phyloP scores from a whole-genome alignment of 2,797 vertebrate species.

The Clarias fuscus region DNA sequence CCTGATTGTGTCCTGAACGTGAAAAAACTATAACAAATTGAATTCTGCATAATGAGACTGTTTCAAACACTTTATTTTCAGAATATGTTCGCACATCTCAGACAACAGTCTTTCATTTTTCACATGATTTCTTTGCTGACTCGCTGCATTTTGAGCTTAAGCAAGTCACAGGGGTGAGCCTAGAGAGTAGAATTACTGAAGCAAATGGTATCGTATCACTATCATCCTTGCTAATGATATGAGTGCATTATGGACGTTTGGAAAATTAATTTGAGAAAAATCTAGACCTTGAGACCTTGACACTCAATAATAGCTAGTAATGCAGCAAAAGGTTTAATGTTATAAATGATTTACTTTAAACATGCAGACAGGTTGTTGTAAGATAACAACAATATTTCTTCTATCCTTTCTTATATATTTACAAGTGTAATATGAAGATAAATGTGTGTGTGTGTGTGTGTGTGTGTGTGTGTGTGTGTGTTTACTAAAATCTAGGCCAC shows the following conservation, averaged over 20 bases:
- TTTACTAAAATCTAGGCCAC: conserved; percentile 40
- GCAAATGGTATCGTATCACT: neutral
- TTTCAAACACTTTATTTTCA: neutral
- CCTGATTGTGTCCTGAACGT: too few relatives aligned
- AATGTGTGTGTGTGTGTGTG: neutral
- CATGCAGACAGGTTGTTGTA: neutral
- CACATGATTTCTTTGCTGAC: neutral
- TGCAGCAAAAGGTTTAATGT: neutral
- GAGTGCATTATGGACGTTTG: neutral
- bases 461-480: conserved; percentile 49
- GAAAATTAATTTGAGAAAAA: neutral
- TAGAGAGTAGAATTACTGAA: neutral
- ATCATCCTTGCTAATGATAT: neutral
- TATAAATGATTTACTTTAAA: neutral
- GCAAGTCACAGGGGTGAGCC: neutral
- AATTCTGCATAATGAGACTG: too few relatives aligned
- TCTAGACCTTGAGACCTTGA: too few relatives aligned
- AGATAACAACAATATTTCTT: neutral
- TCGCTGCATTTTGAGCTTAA: neutral
- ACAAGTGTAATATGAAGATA: neutral
- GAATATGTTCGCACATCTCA: neutral
- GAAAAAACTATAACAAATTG: too few relatives aligned
- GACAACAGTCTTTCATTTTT: neutral
- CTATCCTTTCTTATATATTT: neutral
- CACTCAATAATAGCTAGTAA: too few relatives aligned